These are phyloP conservation scores for Halyomorpha halys DNA, from an alignment of 1,140 invertebrate species.

Conservation along the genomic window DNA sequence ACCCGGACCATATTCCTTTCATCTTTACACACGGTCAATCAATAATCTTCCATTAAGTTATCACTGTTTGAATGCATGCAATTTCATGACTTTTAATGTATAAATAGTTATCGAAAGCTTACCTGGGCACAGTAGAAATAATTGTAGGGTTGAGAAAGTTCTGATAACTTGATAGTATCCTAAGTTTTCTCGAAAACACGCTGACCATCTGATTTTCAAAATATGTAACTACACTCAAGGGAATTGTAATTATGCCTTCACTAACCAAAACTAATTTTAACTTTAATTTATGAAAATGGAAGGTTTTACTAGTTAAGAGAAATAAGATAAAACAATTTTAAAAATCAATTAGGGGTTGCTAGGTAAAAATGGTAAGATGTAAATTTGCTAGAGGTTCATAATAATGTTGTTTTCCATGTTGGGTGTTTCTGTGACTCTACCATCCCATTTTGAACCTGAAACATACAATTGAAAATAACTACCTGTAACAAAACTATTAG, in stretches of 20 bases:
- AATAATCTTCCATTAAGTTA: too few species aligned
- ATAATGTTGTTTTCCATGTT: conserved; percentile 17
- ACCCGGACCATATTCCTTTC: too few species aligned
- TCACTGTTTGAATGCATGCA: too few species aligned
- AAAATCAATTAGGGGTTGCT: neutral
- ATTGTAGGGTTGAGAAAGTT: neutral
- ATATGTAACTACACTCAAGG: too few species aligned
- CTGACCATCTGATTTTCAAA: too few species aligned
- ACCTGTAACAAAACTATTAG: neutral
- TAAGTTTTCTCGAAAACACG: neutral
- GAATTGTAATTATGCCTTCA: neutral
- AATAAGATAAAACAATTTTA: neutral
- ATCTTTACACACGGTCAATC: too few species aligned
- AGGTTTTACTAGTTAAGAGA: neutral
- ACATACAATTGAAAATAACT: conserved; percentile 6
- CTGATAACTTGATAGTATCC: neutral
- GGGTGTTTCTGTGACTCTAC: conserved; percentile 25
- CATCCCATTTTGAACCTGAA: conserved; percentile 27
- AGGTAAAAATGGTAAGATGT: neutral
- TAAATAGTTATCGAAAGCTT: neutral
- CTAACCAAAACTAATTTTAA: neutral
- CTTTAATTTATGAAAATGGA: neutral
- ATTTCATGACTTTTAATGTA: too few species aligned
- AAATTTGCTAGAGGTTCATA: conserved; percentile 10
- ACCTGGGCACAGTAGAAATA: conserved; percentile 13